phyloP scores from a whole-genome alignment of 35 echinoderm and acorn worm genomes.

The Ptychodera flava region DNA sequence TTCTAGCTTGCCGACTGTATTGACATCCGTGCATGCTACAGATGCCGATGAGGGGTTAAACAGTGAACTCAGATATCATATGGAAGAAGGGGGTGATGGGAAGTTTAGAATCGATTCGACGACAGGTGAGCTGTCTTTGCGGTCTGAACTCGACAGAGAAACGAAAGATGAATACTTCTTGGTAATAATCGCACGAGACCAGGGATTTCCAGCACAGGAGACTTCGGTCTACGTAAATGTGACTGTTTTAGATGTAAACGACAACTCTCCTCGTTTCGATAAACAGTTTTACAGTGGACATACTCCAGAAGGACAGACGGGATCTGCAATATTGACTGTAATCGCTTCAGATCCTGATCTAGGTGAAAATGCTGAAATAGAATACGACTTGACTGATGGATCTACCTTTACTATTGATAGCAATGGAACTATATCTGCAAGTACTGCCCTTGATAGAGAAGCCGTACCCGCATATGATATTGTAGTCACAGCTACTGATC shows the following conservation, averaged over 20 bases:
- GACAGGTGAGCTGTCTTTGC: slow-evolving; percentile 49
- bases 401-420: slow-evolving; percentile 18
- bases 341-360: slow-evolving; percentile 81
- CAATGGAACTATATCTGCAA: slow-evolving; percentile 43
- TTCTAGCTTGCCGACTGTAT: background rate
- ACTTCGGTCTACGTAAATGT: slow-evolving; percentile 47
- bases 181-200: slow-evolving; percentile 73
- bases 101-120: slow-evolving; percentile 65
- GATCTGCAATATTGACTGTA: slow-evolving; percentile 57
- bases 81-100: slow-evolving; percentile 26
- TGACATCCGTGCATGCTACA: slow-evolving; percentile 47
- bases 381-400: slow-evolving; percentile 33
- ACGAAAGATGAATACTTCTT: slow-evolving; percentile 55
- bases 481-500: slow-evolving; percentile 66
- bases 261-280: slow-evolving; percentile 71
- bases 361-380: slow-evolving; percentile 38
- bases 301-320: slow-evolving; percentile 58
- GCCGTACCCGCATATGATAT: slow-evolving; percentile 52
- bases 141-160: slow-evolving; percentile 63
- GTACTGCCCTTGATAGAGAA: slow-evolving; percentile 58
- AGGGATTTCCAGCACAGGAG: slow-evolving; percentile 59
- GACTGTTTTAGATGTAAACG: slow-evolving; percentile 74
- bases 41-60: slow-evolving; percentile 49
- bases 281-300: slow-evolving; percentile 34
- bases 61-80: slow-evolving; percentile 48